phyloP scores from a whole-genome alignment of 2,888 invertebrate species.

The Drosophila neonasuta region DNA sequence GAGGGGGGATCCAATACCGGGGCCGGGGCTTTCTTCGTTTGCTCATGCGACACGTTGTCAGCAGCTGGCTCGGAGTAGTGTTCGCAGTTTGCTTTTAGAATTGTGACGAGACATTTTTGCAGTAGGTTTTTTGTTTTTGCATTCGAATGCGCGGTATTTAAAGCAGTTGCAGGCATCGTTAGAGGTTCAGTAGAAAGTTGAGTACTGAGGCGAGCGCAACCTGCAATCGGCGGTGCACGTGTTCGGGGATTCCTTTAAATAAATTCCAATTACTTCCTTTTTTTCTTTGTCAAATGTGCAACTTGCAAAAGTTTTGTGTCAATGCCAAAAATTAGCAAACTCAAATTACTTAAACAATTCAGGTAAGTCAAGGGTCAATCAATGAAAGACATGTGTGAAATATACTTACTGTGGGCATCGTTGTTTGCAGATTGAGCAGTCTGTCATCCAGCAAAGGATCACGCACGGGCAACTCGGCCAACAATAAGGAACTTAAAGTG shows the following conservation, averaged over 20 bases:
- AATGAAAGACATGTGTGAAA: not conserved
- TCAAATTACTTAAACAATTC: slow-evolving; percentile 65
- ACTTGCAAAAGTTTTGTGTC: slow-evolving; percentile 79
- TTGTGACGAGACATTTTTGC: slow-evolving; percentile 49
- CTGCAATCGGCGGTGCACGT: slow-evolving; percentile 24
- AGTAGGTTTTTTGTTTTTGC: slow-evolving; percentile 4
- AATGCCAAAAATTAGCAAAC: slow-evolving; percentile 79
- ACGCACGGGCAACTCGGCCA: slow-evolving; percentile 81
- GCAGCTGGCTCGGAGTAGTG: slow-evolving; percentile 29
- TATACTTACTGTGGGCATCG: not conserved
- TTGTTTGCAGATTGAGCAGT: slow-evolving; percentile 76
- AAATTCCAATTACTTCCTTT: slow-evolving; percentile 36
- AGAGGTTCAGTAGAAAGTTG: slow-evolving; percentile 76
- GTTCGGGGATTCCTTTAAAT: slow-evolving; percentile 22
- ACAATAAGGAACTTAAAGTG: slow-evolving; percentile 81
- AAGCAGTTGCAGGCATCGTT: slow-evolving; percentile 61
- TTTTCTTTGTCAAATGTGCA: slow-evolving; percentile 55
- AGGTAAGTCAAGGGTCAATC: slow-evolving; percentile 44
- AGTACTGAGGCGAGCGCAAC: slow-evolving; percentile 51
- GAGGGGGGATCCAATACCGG: slow-evolving; percentile 2
- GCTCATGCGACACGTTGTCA: slow-evolving; percentile 51
- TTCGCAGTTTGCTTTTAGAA: slow-evolving; percentile 41
- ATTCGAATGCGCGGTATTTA: slow-evolving; percentile 65
- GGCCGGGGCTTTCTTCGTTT: slow-evolving; percentile 45
- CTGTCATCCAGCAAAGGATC: slow-evolving; percentile 80